Conservation (phyloP, 2,888 invertebrate species). For the Listrodromus nycthemerus region DNA sequence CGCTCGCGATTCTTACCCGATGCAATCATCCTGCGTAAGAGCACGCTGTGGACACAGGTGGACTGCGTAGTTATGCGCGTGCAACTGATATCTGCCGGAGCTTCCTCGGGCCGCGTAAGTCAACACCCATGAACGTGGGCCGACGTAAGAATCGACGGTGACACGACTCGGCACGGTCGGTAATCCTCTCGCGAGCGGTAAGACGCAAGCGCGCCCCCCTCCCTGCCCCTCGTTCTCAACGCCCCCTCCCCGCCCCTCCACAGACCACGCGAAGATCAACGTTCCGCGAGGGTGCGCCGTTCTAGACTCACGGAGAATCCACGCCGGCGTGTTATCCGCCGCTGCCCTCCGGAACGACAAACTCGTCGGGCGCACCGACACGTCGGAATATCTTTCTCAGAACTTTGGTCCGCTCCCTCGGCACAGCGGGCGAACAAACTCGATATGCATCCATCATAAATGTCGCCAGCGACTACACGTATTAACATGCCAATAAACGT, state of each 20-base stretch:
- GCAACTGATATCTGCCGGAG: conserved; percentile 41
- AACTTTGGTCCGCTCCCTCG: conserved; percentile 9
- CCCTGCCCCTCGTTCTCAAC: background rate
- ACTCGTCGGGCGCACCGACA: conserved; percentile 14
- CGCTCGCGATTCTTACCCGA: conserved; percentile 72
- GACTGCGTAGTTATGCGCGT: conserved; percentile 51
- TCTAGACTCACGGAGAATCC: conserved; percentile 2
- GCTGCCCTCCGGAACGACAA: background rate
- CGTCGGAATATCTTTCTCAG: conserved; percentile 10
- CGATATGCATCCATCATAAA: conserved; percentile 32
- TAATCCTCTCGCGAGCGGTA: background rate
- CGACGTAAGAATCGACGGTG: background rate
- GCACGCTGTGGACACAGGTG: conserved; percentile 40
- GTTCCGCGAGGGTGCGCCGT: conserved; percentile 3
- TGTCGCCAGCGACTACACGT: conserved; percentile 26
- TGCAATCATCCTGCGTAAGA: conserved; percentile 66
- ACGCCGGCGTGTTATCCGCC: conserved; percentile 10
- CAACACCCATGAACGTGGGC: conserved; percentile 6
- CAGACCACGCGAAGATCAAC: conserved; percentile 15
- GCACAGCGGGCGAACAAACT: background rate
- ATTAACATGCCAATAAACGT: conserved; percentile 23
- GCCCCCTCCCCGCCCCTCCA: no score
- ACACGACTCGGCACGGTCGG: background rate
- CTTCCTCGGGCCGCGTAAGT: conserved; percentile 29
- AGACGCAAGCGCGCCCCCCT: background rate